These are phyloP conservation scores for Bucorvus abyssinicus DNA, from an alignment of 2,797 vertebrate genomes.

Conservation along the genomic window DNA sequence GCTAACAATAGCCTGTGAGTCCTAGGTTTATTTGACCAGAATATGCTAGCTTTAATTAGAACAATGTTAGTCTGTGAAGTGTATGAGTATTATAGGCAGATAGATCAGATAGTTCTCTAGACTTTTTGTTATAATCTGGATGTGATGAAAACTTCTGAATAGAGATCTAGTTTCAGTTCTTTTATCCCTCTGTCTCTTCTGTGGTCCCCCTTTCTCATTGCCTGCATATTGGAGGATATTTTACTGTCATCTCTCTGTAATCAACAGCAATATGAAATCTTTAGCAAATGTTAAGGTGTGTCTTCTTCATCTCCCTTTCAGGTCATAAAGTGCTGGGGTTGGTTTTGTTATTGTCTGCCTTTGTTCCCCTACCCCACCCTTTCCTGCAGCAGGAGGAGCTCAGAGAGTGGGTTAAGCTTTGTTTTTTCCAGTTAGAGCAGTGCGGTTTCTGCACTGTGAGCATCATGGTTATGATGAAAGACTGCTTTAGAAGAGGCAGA, in stretches of 20 bases:
- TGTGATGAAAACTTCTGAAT: background rate
- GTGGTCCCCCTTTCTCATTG: background rate
- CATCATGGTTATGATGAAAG: background rate
- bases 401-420: background rate
- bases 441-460: background rate
- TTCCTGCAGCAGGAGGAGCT: background rate
- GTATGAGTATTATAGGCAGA: background rate
- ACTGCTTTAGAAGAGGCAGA: background rate
- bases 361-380: background rate
- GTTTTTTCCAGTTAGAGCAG: background rate
- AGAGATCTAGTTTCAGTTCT: background rate
- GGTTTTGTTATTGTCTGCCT: background rate
- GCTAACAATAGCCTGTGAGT: background rate
- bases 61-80: background rate
- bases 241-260: background rate
- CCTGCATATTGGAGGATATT: background rate
- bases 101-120: background rate
- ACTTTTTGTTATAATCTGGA: background rate
- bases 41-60: background rate
- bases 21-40: background rate
- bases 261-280: background rate
- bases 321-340: background rate
- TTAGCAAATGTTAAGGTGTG: background rate
- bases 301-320: background rate
- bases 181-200: background rate